A percentile compares a stretch with the other conserved stretches of the same genome.
Conservation (phyloP, 2,113 vertebrate species). For the Trematomus loennbergii region DNA sequence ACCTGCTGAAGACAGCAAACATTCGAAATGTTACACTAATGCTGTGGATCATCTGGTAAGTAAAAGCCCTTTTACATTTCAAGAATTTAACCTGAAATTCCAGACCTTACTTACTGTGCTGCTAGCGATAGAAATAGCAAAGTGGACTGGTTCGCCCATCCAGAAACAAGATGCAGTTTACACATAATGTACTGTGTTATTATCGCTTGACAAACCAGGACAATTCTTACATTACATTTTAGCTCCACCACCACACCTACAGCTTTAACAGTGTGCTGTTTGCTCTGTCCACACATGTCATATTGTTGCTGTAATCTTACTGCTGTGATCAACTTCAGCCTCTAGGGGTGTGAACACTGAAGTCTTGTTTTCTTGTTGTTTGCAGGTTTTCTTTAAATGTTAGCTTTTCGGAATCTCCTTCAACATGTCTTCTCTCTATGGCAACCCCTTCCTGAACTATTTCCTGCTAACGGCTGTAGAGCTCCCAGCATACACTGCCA, state of each 20-base stretch:
- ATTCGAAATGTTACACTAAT: constrained; percentile 43
- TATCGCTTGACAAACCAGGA: background rate
- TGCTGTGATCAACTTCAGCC: background rate
- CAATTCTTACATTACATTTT: background rate
- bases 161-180: background rate
- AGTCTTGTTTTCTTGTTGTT: constrained; percentile 12
- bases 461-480: constrained; percentile 44
- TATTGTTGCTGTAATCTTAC: background rate
- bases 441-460: constrained; percentile 65
- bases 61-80: background rate
- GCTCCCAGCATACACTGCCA: constrained; percentile 23
- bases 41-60: constrained; percentile 69
- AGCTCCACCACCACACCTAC: background rate
- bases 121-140: background rate
- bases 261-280: too few relatives aligned
- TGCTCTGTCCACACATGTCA: background rate
- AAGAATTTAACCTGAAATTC: background rate
- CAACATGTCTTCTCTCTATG: constrained; percentile 48
- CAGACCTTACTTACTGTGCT: background rate
- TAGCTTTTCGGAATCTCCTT: constrained; percentile 63
- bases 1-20: constrained; percentile 56
- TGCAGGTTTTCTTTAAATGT: constrained; percentile 55
- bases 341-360: background rate
- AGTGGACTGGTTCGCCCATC: background rate
- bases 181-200: too few relatives aligned